Base-by-base conservation (phyloP, 2,888 invertebrate species). In the Hedya salicella region DNA sequence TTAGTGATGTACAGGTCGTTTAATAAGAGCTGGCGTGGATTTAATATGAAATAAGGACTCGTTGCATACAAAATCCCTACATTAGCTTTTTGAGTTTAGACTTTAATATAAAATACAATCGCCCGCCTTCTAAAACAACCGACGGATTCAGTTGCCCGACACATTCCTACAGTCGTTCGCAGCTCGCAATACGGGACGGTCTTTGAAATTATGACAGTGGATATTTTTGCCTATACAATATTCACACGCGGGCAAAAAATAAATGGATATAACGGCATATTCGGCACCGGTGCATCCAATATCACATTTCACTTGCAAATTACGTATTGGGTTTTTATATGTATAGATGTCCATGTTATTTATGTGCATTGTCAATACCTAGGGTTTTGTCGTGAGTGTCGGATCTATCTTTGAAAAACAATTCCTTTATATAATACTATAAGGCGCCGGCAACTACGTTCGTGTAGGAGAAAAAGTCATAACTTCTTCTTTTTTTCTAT, bases 251-350 rank as follows among this genome's bases (percentile, higher is more conserved):
- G 84, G 83, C 81, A 85, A 83, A 82, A 83, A 83, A 78, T 72
- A 78, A 76, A 75, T 73, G 61, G 19, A 44, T 19, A 42, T 42
- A n/a, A 19, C 52, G 32, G 44, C 11, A 52, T 62, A 30, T 13
- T 30, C 32, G 49, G 14, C 54, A 17, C 76, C 74, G 75, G 79
- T 87, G 87, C 88, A 82, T 77, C 82, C 82, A 86, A 85, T 85
- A 79, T 82, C 83, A 75, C 81, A 89, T 91, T 91, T 89, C 80
- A 89, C 89, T 91, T 91, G 89, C 90, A 91, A 90, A 91, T 91
- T 86, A 88, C 86, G 88, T 86, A 88, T 85, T 85, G 85, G 85
- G 82, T 85, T 85, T 83, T 78, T 78, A 79, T 73, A 80, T 77
- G 9, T 9, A 25, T 25, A 3, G 3, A 0, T 6, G 25, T 25